Conservation (phyloP, 92 coral and sea anemone species). For the Actinostola sp. region DNA sequence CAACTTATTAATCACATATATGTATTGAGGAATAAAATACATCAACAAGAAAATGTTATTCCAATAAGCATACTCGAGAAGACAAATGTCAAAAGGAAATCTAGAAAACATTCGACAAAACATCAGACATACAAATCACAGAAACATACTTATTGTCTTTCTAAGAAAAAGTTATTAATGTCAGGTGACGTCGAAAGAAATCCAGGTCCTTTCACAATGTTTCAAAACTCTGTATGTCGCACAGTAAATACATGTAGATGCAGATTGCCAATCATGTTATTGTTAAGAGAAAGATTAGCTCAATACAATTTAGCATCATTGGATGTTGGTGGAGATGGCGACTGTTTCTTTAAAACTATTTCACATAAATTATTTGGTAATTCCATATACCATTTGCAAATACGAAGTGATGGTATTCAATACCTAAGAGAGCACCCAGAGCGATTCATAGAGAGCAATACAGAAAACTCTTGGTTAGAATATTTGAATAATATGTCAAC, state of each 20-base stretch:
- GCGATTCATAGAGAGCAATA: no score
- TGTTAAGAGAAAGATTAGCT: background rate
- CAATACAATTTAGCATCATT: constrained; percentile 7
- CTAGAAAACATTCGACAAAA: background rate
- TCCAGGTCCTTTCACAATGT: no score
- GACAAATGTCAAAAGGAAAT: background rate
- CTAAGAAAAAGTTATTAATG: background rate
- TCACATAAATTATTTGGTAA: no score
- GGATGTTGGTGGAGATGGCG: background rate
- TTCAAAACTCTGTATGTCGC: background rate
- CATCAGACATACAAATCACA: background rate
- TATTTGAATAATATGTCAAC: no score
- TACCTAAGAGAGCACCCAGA: no score
- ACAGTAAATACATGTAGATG: background rate
- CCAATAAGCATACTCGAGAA: background rate
- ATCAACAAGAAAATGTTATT: background rate
- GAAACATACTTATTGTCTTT: background rate
- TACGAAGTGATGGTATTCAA: no score
- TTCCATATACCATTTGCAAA: no score
- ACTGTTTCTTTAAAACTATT: no score
- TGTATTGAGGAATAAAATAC: background rate
- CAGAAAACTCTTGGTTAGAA: no score
- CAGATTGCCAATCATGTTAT: background rate
- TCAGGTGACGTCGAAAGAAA: constrained; percentile 9
- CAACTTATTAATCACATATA: background rate